Base-by-base conservation (phyloP, 2,797 vertebrate genomes). In the Graptemys geographica region DNA sequence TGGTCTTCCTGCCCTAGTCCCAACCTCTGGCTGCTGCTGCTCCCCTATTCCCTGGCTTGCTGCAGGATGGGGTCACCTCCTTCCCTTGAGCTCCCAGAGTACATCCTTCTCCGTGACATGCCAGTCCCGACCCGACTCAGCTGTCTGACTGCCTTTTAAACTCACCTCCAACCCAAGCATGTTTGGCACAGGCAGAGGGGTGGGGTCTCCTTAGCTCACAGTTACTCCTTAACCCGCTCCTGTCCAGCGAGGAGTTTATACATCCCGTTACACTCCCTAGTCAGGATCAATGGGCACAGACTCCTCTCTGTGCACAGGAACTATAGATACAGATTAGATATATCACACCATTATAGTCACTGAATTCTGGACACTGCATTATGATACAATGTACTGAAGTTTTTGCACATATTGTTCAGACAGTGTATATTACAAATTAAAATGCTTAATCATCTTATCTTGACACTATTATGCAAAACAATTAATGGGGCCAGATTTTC, bases 371-470 rank as follows among this genome's bases (percentile, higher is more conserved):
- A 87, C 56, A 59, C 72, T 88, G 81, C 95, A 84, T 94, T 92
- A 95, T 62, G 74, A 81, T 87, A 79, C 41, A 91, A 93, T 79
- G 87, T 83, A 79, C 95, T 94, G 93, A 55, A 1, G 0, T 88
- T 95, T 96, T 93, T 94, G 59, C 86, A 90, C 91, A 53, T 94
- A 92, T 86, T 94, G n/a, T 72, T 86, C 82, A 95, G 91, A 87
- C 78, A 59, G 86, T 91, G 90, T 82, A 83, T 55, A 76, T 86
- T 90, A 95, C 55, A 96, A 95, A 96, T 86, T 93, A 94, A 91
- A 95, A 93, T 5, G 80, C 74, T 94, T 51, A 44, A 92, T 96
- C 93, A 93, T 85, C 82, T 92, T 90, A 93, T 85, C 72, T 92
- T 90, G 92, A 94, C 31, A 89, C 8, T 49, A 84, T 83, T 83